Percentiles rank a stretch among this genome's conserved stretches.
These are phyloP conservation scores for Diadema setosum DNA, from an alignment of 35 echinoderm and acorn worm species.

Conservation along the genomic window DNA sequence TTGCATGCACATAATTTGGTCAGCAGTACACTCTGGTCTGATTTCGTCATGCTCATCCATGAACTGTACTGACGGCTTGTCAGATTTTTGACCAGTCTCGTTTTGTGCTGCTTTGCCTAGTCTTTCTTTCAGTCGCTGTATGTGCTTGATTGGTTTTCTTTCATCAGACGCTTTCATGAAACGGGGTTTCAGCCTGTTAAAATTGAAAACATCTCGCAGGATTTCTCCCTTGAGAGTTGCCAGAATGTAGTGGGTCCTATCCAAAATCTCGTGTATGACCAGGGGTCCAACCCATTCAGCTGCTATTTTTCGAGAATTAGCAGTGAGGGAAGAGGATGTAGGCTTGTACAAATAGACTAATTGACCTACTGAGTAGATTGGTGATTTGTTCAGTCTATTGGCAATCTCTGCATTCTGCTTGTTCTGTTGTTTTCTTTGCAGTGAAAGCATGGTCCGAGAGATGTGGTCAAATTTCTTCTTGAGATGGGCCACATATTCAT, in stretches of 20 bases:
- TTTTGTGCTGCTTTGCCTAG: neutral
- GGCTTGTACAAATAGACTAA: too few relatives aligned
- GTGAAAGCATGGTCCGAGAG: constrained; percentile 22
- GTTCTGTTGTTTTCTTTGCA: constrained; percentile 32
- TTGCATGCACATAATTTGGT: neutral
- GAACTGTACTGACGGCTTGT: neutral
- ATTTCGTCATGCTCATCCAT: too few relatives aligned
- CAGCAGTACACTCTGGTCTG: neutral
- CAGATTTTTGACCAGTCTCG: neutral
- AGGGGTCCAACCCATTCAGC: constrained; percentile 45
- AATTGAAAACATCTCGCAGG: constrained; percentile 25
- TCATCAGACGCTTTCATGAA: neutral
- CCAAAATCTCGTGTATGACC: constrained; percentile 23
- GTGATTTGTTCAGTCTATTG: neutral
- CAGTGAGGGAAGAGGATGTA: too few relatives aligned
- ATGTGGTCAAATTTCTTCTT: constrained; percentile 35
- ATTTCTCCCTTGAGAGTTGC: too few relatives aligned
- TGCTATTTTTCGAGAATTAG: constrained; percentile 32
- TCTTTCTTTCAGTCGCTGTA: neutral
- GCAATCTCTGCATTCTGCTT: constrained; percentile 23
- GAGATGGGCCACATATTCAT: constrained; percentile 19
- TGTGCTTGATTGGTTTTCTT: too few relatives aligned
- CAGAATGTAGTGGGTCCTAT: constrained; percentile 35
- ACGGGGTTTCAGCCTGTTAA: constrained; percentile 40
- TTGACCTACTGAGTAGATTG: too few relatives aligned